These are phyloP conservation scores for Teinopalpus imperialis DNA, from an alignment of 2,888 invertebrate genomes.

Conservation along the genomic window DNA sequence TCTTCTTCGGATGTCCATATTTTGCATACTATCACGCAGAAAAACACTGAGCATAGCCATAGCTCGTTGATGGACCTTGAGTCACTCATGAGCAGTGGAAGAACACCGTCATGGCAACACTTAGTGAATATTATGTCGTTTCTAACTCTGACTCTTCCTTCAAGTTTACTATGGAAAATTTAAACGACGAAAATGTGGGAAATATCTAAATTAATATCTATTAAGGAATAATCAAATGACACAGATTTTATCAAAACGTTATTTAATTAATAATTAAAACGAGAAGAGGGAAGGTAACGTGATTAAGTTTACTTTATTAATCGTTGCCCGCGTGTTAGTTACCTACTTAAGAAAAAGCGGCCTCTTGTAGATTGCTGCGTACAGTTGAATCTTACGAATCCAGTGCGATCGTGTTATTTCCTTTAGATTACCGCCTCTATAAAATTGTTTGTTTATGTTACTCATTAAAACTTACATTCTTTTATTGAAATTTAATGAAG, in stretches of 20 bases:
- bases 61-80: too few relatives aligned
- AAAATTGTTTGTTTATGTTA: constrained; percentile 30
- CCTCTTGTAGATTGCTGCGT: neutral
- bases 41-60: too few relatives aligned
- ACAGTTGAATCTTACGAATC: neutral
- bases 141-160: too few relatives aligned
- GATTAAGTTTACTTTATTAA: constrained; percentile 14
- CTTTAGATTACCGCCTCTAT: constrained; percentile 18
- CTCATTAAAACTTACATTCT: constrained; percentile 29
- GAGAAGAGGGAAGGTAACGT: constrained; percentile 2
- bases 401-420: constrained; percentile 5
- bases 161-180: neutral
- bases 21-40: too few relatives aligned
- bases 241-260: constrained; percentile 10
- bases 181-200: neutral
- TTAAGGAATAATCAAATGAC: constrained; percentile 12
- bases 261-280: constrained; percentile 24
- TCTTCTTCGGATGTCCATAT: too few relatives aligned
- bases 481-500: constrained; percentile 28
- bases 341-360: constrained; percentile 3
- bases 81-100: too few relatives aligned
- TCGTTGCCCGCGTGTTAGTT: constrained; percentile 5
- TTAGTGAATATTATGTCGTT: too few relatives aligned
- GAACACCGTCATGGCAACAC: too few relatives aligned
- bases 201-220: constrained; percentile 10